A percentile compares a stretch with the other conserved stretches of the same genome.
These are phyloP conservation scores for Myotis lucifugus DNA, from an alignment of 2,113 vertebrate species.

Conservation along the genomic window DNA sequence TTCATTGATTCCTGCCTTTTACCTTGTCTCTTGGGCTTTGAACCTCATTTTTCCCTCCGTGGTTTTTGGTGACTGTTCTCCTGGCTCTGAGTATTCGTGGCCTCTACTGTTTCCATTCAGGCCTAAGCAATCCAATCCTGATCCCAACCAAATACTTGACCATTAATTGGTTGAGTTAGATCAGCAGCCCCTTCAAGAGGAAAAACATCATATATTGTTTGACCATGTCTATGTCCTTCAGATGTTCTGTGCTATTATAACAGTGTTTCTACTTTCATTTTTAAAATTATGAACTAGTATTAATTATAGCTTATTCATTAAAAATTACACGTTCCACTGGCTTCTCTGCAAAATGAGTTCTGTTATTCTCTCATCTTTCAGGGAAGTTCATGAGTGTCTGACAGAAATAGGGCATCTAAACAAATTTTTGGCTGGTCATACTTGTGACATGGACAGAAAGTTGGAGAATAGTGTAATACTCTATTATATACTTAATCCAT, in stretches of 20 bases:
- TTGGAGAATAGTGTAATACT: background rate
- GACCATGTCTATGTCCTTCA: background rate
- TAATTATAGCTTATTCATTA: slow-evolving; percentile 15
- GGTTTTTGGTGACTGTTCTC: background rate
- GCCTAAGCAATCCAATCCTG: background rate
- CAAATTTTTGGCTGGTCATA: background rate
- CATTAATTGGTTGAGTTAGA: background rate
- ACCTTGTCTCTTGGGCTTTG: background rate
- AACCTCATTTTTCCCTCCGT: background rate
- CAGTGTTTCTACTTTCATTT: background rate
- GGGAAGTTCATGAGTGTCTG: background rate
- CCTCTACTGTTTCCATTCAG: background rate
- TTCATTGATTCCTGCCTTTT: background rate
- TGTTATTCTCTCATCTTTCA: background rate
- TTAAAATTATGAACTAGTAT: slow-evolving; percentile 5
- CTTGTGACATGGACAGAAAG: background rate
- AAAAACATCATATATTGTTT: background rate
- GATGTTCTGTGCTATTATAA: background rate
- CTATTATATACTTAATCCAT: background rate
- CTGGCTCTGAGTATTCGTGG: background rate
- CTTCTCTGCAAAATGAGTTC: background rate
- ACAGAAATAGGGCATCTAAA: background rate
- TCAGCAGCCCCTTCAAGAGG: background rate
- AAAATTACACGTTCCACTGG: background rate
- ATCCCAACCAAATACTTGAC: background rate